Conservation (phyloP, 2,888 invertebrate genomes). For the Rhagonycha fulva region DNA sequence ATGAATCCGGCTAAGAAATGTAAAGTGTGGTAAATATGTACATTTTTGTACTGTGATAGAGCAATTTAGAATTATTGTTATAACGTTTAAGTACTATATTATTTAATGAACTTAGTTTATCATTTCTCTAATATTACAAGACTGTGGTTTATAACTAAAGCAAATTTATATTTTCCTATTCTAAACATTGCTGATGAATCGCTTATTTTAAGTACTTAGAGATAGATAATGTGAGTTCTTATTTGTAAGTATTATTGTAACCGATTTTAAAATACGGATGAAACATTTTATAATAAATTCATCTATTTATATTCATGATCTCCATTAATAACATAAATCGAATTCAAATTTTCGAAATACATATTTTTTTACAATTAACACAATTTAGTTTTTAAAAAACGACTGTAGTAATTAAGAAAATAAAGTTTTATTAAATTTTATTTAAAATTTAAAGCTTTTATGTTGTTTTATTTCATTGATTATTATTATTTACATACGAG, state of each 20-base stretch:
- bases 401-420: neutral
- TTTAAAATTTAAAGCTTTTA: neutral
- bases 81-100: neutral
- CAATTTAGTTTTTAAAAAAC: neutral
- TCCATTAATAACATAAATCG: slow-evolving; percentile 1
- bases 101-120: slow-evolving; percentile 1
- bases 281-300: neutral
- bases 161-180: neutral
- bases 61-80: neutral
- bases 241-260: neutral
- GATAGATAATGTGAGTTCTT: neutral
- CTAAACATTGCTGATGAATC: neutral
- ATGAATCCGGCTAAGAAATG: slow-evolving; percentile 69
- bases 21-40: slow-evolving; percentile 60
- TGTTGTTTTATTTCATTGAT: neutral
- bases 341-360: neutral
- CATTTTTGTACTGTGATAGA: slow-evolving; percentile 2
- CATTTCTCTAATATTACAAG: neutral
- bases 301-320: slow-evolving; percentile 5
- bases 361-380: neutral
- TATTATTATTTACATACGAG: too few relatives aligned
- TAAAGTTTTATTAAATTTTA: neutral
- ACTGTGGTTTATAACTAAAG: neutral
- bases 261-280: slow-evolving; percentile 1
- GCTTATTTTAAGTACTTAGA: neutral